phyloP scores from a whole-genome alignment of 1,140 invertebrate genomes.

The Hyposmocoma kahamanoa region DNA sequence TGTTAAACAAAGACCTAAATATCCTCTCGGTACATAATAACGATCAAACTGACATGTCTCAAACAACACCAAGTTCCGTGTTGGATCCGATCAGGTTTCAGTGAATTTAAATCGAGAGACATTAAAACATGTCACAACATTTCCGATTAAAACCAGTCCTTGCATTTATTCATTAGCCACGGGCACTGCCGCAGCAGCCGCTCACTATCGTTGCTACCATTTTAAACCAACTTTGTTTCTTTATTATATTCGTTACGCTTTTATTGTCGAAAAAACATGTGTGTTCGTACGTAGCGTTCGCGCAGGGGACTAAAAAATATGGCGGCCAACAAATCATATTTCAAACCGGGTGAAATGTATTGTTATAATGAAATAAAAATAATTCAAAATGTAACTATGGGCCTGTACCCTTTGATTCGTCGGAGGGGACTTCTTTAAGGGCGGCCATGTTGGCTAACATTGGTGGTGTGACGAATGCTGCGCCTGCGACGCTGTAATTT shows the following conservation, averaged over 20 bases:
- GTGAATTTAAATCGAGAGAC: conserved; percentile 27
- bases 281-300: conserved; percentile 17
- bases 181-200: too few relatives aligned
- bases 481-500: too few relatives aligned
- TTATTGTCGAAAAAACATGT: conserved; percentile 4
- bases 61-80: too few relatives aligned
- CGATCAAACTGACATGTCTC: too few relatives aligned
- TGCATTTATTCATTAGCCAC: background rate
- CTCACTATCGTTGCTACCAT: too few relatives aligned
- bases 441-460: conserved; percentile 55
- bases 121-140: conserved; percentile 51
- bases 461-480: conserved; percentile 50
- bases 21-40: too few relatives aligned
- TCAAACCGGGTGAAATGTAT: conserved; percentile 64
- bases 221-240: background rate
- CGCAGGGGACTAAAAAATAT: conserved; percentile 42
- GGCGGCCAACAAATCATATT: conserved; percentile 62
- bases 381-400: conserved; percentile 54
- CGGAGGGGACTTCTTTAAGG: conserved; percentile 30
- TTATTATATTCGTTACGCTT: conserved; percentile 1
- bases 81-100: too few relatives aligned
- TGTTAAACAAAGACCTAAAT: too few relatives aligned
- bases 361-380: conserved; percentile 70
- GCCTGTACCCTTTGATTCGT: too few relatives aligned
- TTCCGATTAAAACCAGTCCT: background rate